Evolutionary conservation across 2,113 vertebrate species (phyloP).

Genomic region (Serilophus lunatus): DNA sequence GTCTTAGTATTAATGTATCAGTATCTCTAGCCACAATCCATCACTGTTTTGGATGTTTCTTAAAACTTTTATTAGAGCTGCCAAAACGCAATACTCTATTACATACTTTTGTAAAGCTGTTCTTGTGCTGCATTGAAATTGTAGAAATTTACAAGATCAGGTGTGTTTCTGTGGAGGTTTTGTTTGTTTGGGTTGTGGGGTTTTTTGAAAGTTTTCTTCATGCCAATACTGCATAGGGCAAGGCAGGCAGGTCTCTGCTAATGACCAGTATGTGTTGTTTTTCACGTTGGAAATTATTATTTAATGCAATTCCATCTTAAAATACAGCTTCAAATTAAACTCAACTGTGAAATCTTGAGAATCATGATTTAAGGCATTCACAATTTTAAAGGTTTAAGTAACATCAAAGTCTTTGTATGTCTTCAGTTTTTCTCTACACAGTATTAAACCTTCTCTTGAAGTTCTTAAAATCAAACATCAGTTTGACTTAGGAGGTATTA

Average conservation of each 20-base stretch:
- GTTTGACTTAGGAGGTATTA: not conserved
- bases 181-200: not conserved
- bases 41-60: not conserved
- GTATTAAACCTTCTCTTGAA: not conserved
- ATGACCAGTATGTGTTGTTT: not conserved
- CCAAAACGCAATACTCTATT: not conserved
- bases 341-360: not conserved
- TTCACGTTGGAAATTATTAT: not conserved
- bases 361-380: not conserved
- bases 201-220: accelerated
- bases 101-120: not conserved
- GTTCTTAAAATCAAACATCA: not conserved
- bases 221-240: not conserved
- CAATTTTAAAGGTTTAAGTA: not conserved
- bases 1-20: not conserved
- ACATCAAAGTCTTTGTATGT: not conserved
- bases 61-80: not conserved
- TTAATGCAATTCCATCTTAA: not conserved
- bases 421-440: not conserved
- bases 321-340: not conserved
- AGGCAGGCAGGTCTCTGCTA: not conserved
- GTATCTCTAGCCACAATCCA: not conserved
- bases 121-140: not conserved
- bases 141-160: not conserved
- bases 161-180: not conserved